Base-by-base conservation (phyloP, 1,140 invertebrate genomes). In the Medauroidea extradentata region DNA sequence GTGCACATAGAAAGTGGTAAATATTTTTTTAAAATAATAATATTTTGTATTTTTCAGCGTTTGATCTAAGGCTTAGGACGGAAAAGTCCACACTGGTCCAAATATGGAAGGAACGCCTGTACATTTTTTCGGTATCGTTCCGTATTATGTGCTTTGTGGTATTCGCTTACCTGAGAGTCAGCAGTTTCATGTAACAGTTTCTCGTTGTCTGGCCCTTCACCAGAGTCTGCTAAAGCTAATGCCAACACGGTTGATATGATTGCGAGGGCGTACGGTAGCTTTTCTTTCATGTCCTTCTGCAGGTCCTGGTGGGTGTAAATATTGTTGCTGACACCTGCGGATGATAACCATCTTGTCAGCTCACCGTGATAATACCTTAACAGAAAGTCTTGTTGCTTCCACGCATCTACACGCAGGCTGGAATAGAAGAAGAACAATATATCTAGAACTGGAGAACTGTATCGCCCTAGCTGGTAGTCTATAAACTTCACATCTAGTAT, bases 401-500 rank as follows among this genome's bases (percentile, higher is more conserved):
- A 60, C 0, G 80, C 67, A 0, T 71, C 61, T 5, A 69, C 65
- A 5, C 9, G 73, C 65, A 7, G 68, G 55, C 82, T 84, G 0
- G 78, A 79, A 16, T 79, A 77, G 1, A 86, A 58, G 48, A 84
- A 79, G 51, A 85, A 85, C 0, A 80, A 65, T 4, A 87, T 53
- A 64, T 87, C 84, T 5, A 80, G 71, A 0, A 77, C 55, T 7
- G 80, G 71, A 19, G 78, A 84, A 5, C 73, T 69, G 44, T 79
- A 79, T 14, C 78, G 64, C 24, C 57, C 27, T 11, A 68, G 11
- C 53, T 68, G 66, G 21, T 77, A 74, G 55, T 80, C 78, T 16
- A 79, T 60, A 0, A 79, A 50, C 48, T 68, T 71, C 0, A 70
- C 62, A n/a, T 66, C 64, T 0, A 67, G 34, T 0, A 69, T 39